These are phyloP conservation scores for Marmota monax DNA, from an alignment of 2,113 vertebrate genomes.

Conservation along the genomic window DNA sequence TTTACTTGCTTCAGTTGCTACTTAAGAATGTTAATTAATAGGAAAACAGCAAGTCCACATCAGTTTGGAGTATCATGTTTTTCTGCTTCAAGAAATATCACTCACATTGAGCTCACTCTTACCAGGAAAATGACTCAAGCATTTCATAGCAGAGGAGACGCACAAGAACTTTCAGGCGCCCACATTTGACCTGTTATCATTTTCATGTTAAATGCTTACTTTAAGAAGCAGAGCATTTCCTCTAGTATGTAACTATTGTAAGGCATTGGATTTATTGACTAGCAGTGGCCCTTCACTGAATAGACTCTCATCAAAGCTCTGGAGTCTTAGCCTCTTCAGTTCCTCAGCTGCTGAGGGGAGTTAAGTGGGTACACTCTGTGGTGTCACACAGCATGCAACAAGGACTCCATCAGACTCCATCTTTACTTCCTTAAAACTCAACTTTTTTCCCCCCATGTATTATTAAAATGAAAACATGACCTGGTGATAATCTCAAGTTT, in stretches of 20 bases:
- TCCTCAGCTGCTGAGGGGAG: neutral
- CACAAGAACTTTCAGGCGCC: neutral
- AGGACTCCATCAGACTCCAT: neutral
- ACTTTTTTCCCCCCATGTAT: neutral
- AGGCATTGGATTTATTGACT: neutral
- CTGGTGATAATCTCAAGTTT: neutral
- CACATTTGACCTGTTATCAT: neutral
- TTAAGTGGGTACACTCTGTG: neutral
- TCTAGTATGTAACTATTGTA: neutral
- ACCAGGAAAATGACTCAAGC: neutral
- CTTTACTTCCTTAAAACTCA: neutral
- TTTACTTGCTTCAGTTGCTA: neutral
- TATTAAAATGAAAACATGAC: conserved; percentile 9
- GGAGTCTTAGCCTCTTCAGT: neutral
- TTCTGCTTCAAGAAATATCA: neutral
- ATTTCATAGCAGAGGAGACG: neutral
- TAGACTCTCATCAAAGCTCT: neutral
- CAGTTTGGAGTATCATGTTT: neutral
- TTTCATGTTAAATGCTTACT: neutral
- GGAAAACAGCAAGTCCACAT: neutral
- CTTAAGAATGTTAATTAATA: neutral
- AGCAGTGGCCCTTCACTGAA: neutral
- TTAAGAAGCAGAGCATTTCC: neutral
- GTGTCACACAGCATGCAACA: too few species aligned
- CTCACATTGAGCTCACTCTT: neutral